Evolutionary conservation across 2,888 invertebrate genomes (phyloP).

Genomic region (Linnaemya vulpina): DNA sequence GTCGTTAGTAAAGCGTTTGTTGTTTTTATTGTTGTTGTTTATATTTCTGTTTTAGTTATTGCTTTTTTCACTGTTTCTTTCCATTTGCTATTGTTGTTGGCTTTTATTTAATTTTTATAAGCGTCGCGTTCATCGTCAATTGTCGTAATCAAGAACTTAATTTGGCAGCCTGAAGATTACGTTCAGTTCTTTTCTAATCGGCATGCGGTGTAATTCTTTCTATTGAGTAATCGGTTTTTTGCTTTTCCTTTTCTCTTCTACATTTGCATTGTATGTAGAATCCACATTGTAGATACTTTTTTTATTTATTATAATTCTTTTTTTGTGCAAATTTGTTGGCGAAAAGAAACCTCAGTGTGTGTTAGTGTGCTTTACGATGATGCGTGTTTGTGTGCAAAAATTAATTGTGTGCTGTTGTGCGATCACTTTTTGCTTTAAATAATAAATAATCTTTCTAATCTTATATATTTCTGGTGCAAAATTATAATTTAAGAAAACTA

Average conservation of each 20-base stretch:
- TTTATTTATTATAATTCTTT: constrained; percentile 4
- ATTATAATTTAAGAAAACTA: background rate
- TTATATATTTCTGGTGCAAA: constrained; percentile 19
- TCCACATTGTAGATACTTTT: too few relatives aligned
- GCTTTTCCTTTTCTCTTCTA: constrained; percentile 23
- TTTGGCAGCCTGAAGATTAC: constrained; percentile 74
- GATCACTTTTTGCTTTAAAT: constrained; percentile 57
- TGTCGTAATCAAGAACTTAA: constrained; percentile 74
- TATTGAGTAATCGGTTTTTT: constrained; percentile 72
- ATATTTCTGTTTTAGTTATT: constrained; percentile 49
- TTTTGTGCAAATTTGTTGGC: constrained; percentile 25
- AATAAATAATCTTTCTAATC: constrained; percentile 29
- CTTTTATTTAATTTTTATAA: constrained; percentile 50
- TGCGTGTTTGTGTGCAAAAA: constrained; percentile 21
- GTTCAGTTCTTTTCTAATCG: constrained; percentile 82
- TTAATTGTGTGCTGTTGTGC: constrained; percentile 55
- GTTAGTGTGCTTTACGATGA: constrained; percentile 18
- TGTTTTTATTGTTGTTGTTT: constrained; percentile 63
- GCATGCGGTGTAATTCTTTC: constrained; percentile 81
- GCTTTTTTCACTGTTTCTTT: constrained; percentile 22
- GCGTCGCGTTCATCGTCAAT: constrained; percentile 60
- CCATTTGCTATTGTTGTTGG: constrained; percentile 8
- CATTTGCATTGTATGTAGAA: background rate
- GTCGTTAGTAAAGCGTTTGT: constrained; percentile 69
- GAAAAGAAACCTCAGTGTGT: constrained; percentile 16